Percentiles rank a stretch among this genome's conserved stretches.
Evolutionary conservation across 2,888 invertebrate genomes (phyloP).

Genomic region (Prosopocoilus inquinatus): DNA sequence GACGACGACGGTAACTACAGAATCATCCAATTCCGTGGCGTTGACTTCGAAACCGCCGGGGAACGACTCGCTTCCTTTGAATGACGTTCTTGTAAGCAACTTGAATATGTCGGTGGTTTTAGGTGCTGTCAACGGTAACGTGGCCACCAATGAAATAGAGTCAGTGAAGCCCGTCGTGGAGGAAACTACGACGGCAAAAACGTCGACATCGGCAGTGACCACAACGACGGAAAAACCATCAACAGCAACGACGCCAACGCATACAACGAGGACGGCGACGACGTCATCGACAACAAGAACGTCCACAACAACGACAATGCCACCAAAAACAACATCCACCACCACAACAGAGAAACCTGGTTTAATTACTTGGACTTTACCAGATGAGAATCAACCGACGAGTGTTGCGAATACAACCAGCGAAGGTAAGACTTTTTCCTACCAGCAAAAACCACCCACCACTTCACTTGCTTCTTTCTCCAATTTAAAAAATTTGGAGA

Average conservation of each 20-base stretch:
- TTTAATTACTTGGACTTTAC: too few species aligned
- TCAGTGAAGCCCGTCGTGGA: conserved; percentile 26
- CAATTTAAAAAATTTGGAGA: too few species aligned
- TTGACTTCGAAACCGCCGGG: neutral
- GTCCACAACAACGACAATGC: too few species aligned
- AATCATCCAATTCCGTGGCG: neutral
- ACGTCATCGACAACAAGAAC: too few species aligned
- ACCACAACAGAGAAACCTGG: too few species aligned
- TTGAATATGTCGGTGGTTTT: conserved; percentile 30
- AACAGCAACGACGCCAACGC: conserved; percentile 7
- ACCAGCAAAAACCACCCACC: neutral
- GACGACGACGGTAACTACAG: conserved; percentile 7
- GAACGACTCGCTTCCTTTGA: conserved; percentile 33
- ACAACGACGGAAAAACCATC: conserved; percentile 18
- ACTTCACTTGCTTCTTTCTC: neutral
- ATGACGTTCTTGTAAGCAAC: conserved; percentile 29
- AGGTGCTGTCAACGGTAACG: conserved; percentile 37
- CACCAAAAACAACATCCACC: too few species aligned
- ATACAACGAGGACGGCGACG: neutral
- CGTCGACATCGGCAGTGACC: conserved; percentile 29
- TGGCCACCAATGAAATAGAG: conserved; percentile 42
- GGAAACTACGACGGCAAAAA: conserved; percentile 20
- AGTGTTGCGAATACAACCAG: conserved; percentile 7
- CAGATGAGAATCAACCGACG: conserved; percentile 9
- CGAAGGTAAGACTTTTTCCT: too few species aligned